Evolutionary conservation across 2,797 vertebrate genomes (phyloP).

Genomic region (Calcarius lapponicus): DNA sequence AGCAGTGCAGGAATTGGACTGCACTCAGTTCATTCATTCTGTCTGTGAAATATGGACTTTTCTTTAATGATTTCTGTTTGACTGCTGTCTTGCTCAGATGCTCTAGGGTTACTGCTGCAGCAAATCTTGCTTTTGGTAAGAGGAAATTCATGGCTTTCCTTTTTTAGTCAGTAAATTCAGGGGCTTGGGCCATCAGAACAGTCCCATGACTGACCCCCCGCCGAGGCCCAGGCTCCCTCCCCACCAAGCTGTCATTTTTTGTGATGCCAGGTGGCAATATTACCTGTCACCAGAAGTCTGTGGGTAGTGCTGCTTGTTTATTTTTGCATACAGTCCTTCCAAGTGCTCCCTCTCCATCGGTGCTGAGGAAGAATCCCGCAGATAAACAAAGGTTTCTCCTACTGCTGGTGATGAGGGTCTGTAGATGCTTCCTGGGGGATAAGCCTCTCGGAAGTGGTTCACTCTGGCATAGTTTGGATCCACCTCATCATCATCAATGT

Average conservation of each 20-base stretch:
- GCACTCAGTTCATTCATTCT: slow-evolving; percentile 52
- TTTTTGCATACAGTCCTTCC: slow-evolving; percentile 92
- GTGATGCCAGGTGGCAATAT: neutral
- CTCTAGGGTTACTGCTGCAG: neutral
- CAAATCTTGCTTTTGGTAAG: neutral
- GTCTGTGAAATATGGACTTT: slow-evolving; percentile 54
- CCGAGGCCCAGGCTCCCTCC: neutral
- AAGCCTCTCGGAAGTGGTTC: slow-evolving; percentile 86
- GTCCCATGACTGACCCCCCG: neutral
- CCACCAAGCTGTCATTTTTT: neutral
- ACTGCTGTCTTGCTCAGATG: slow-evolving; percentile 30
- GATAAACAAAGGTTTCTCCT: slow-evolving; percentile 71
- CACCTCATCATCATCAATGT: slow-evolving; percentile 90
- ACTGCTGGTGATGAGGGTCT: slow-evolving; percentile 70
- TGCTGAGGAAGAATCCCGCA: slow-evolving; percentile 69
- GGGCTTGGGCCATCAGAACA: neutral
- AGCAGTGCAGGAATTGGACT: slow-evolving; percentile 44
- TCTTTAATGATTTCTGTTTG: slow-evolving; percentile 56
- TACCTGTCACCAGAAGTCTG: slow-evolving; percentile 85
- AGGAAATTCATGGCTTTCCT: slow-evolving; percentile 13
- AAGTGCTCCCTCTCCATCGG: slow-evolving; percentile 84
- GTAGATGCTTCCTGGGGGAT: slow-evolving; percentile 68
- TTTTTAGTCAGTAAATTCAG: neutral
- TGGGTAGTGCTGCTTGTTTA: slow-evolving; percentile 88
- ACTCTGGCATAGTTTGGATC: slow-evolving; percentile 97